phyloP scores from a whole-genome alignment of 2,797 vertebrate genomes.

The Sandelia bainsii region DNA sequence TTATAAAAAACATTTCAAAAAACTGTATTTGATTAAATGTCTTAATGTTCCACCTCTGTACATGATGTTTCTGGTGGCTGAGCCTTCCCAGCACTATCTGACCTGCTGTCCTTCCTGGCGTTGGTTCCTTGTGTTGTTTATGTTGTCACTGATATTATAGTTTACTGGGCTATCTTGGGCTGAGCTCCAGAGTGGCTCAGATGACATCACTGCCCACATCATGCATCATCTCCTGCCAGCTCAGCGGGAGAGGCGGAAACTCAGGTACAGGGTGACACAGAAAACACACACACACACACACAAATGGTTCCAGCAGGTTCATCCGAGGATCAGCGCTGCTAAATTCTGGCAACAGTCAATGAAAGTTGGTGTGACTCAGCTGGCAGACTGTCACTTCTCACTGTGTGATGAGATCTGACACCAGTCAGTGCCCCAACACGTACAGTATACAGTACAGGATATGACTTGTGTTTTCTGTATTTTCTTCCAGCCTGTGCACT shows the following conservation, averaged over 20 bases:
- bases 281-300: slow-evolving; percentile 19
- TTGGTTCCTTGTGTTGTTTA: slow-evolving; percentile 59
- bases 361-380: slow-evolving; percentile 42
- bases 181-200: slow-evolving; percentile 36
- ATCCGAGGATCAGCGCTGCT: slow-evolving; percentile 35
- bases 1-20: too few species aligned
- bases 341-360: slow-evolving; percentile 14
- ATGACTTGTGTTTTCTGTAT: background rate
- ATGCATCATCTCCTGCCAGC: slow-evolving; percentile 50
- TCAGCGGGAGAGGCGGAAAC: slow-evolving; percentile 38
- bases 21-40: too few species aligned
- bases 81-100: slow-evolving; percentile 11
- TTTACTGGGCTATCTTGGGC: slow-evolving; percentile 58
- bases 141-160: slow-evolving; percentile 46
- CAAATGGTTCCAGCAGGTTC: slow-evolving; percentile 21
- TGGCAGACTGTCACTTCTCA: slow-evolving; percentile 30
- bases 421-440: background rate
- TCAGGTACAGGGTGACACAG: slow-evolving; percentile 48
- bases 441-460: background rate
- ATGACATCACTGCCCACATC: slow-evolving; percentile 68
- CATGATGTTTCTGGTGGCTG: background rate
- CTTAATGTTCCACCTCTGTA: too few species aligned
- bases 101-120: slow-evolving; percentile 36
- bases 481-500: background rate
- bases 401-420: slow-evolving; percentile 27